These are phyloP conservation scores for Lophotriccus pileatus DNA, from an alignment of 2,797 vertebrate species.

Conservation along the genomic window DNA sequence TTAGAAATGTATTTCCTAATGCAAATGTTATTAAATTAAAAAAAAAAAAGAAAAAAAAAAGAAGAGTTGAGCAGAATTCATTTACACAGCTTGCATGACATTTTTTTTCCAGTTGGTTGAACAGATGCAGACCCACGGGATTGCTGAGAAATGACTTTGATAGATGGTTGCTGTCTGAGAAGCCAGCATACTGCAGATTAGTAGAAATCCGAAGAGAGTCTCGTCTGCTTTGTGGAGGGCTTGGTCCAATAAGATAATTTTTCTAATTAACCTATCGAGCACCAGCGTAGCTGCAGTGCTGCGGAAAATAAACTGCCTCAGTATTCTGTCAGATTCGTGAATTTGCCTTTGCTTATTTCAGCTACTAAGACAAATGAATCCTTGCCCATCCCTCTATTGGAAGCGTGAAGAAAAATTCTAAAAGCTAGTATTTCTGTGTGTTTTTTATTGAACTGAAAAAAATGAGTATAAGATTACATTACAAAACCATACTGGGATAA, in stretches of 20 bases:
- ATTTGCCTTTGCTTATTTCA: slow-evolving; percentile 19
- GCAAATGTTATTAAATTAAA: slow-evolving; percentile 15
- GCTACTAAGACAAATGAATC: not conserved
- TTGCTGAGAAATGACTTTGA: slow-evolving; percentile 80
- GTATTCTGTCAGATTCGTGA: slow-evolving; percentile 56
- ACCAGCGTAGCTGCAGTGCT: slow-evolving; percentile 68
- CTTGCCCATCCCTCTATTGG: slow-evolving; percentile 24
- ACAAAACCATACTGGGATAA: not conserved
- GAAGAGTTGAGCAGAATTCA: slow-evolving; percentile 56
- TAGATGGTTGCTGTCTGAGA: slow-evolving; percentile 80
- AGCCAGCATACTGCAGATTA: slow-evolving; percentile 82
- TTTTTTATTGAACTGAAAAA: not conserved
- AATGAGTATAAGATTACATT: not conserved
- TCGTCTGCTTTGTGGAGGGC: slow-evolving; percentile 76
- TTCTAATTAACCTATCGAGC: slow-evolving; percentile 91
- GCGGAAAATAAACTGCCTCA: slow-evolving; percentile 74
- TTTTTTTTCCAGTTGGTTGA: slow-evolving; percentile 80
- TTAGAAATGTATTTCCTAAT: slow-evolving; percentile 30
- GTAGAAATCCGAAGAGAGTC: slow-evolving; percentile 78
- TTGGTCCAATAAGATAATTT: slow-evolving; percentile 87
- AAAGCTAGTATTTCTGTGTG: not conserved
- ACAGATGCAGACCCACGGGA: slow-evolving; percentile 76
- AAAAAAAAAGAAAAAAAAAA: not conserved
- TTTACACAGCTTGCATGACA: slow-evolving; percentile 74
- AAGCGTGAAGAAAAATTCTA: not conserved